Base-by-base conservation (phyloP, 2,888 invertebrate genomes). In the Cosmia trapezina region DNA sequence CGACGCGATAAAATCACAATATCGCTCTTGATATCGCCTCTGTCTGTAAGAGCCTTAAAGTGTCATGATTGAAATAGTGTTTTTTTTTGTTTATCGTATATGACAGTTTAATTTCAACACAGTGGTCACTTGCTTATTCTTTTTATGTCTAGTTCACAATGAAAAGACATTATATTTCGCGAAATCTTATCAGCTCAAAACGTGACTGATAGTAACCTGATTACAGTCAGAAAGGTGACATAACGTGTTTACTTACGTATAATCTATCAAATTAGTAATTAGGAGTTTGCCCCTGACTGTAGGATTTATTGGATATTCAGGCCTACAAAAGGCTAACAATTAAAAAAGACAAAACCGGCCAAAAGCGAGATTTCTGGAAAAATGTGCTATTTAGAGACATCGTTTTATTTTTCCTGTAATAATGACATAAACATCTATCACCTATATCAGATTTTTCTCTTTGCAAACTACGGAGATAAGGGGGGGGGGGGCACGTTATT, bases 161-260 rank as follows among this genome's bases (percentile, higher is more conserved):
- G 49, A 78, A 0, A 17, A 28, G 11, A 22, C 43, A 56, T 1
- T 9, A 45, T 22, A 28, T 62, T 67, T 49, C 19, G 5, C 22
- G 14, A 49, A 61, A 56, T 45, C 37, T 72, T 72, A 75, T 78
- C 75, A 17, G 5, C 0, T 2, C 1, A 11, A 66, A 75, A 75
- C 68, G 81, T 78, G 76, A 68, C 76, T 68, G 68, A 81, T 76
- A 75, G 14, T 5, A 11, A 17, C 3, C 3, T 14, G 79, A 73
- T 66, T 43, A 41, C 11, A 37, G 54, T 28, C 17, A 57, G 7
- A 41, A 49, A 51, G 49, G 59, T 78, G 76, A 81, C 63, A 68
- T 81, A 81, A 78, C 68, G 17, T 68, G 28, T 33, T 60, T 45
- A 53, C n/a, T 62, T 28, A 33, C 9, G 6, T 14, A 9, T 49